These are phyloP conservation scores for Gallinago media DNA, from an alignment of 2,113 vertebrate genomes.

Conservation along the genomic window DNA sequence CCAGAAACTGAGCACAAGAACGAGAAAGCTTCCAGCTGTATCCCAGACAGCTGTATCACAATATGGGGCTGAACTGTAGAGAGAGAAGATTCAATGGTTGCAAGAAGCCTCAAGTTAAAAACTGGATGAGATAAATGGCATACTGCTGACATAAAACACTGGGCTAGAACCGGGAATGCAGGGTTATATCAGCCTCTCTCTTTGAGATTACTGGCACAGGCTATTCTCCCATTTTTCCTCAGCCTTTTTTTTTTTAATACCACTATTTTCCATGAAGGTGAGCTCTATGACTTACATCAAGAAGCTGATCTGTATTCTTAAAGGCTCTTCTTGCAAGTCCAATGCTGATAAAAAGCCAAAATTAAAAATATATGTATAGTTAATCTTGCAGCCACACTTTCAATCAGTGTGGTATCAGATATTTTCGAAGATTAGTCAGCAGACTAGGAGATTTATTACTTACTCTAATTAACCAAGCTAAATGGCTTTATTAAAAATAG, in stretches of 20 bases:
- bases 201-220: neutral
- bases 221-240: neutral
- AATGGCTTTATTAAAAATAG: constrained; percentile 65
- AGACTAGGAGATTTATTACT: constrained; percentile 26
- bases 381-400: neutral
- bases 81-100: neutral
- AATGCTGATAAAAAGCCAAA: neutral
- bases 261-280: neutral
- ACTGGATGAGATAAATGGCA: neutral
- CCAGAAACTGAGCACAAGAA: neutral
- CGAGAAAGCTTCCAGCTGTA: neutral
- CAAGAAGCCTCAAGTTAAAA: neutral
- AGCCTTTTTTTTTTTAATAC: neutral
- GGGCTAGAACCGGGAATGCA: neutral
- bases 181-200: neutral
- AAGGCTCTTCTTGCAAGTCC: neutral
- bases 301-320: neutral
- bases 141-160: neutral
- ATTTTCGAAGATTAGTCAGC: neutral
- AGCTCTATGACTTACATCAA: neutral
- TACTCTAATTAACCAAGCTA: constrained; percentile 45
- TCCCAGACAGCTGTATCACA: neutral
- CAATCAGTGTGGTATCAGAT: neutral
- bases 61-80: neutral
- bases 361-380: neutral